Evolutionary conservation across 2,113 vertebrate species (phyloP).

Genomic region (Laterallus jamaicensis): DNA sequence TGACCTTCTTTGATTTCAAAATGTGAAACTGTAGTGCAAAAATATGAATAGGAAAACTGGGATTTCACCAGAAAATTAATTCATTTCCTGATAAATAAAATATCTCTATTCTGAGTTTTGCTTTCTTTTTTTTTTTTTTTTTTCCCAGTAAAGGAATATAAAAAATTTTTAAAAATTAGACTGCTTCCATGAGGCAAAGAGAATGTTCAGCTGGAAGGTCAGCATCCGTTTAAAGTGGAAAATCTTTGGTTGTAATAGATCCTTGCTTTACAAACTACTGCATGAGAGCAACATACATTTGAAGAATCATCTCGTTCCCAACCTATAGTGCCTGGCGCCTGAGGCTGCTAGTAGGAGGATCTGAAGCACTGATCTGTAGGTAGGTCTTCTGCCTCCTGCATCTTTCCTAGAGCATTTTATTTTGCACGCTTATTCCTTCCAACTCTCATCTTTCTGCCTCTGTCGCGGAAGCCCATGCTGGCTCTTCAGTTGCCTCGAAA

Average conservation of each 20-base stretch:
- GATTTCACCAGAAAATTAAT: neutral
- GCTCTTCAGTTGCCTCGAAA: neutral
- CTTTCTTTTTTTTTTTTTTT: neutral
- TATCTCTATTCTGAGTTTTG: neutral
- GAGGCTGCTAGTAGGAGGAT: neutral
- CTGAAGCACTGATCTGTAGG: neutral
- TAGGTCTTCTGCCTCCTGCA: neutral
- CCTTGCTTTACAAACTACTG: neutral
- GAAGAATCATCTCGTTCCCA: neutral
- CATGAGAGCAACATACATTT: neutral
- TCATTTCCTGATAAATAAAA: neutral
- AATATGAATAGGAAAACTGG: neutral
- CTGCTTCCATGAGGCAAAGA: neutral
- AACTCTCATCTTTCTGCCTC: neutral
- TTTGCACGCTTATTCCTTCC: neutral
- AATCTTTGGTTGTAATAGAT: neutral
- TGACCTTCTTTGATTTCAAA: neutral
- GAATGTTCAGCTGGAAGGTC: neutral
- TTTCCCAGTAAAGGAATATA: neutral
- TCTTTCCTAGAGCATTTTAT: neutral
- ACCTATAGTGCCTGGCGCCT: neutral
- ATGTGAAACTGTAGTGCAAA: neutral
- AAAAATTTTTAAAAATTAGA: neutral
- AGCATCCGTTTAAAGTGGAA: neutral
- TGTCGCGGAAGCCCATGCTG: neutral